phyloP scores from a whole-genome alignment of 1,140 invertebrate species.

The Listronotus bonariensis region DNA sequence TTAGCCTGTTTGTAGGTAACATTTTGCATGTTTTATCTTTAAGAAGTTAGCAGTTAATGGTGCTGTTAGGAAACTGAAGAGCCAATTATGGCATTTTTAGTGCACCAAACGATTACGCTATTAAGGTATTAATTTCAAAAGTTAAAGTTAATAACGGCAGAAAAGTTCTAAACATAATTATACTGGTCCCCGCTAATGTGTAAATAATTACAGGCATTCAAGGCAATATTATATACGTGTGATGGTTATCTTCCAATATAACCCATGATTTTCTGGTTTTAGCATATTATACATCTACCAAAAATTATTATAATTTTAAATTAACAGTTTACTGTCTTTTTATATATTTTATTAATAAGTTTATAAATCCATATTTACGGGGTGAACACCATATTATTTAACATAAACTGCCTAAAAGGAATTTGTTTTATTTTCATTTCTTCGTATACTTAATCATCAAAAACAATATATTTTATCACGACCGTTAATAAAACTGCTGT shows the following conservation, averaged over 20 bases:
- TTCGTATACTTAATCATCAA: too few species aligned
- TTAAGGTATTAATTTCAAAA: constrained; percentile 36
- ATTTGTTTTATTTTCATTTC: too few species aligned
- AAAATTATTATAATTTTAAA: constrained; percentile 36
- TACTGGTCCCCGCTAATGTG: constrained; percentile 29
- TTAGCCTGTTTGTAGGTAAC: constrained; percentile 28
- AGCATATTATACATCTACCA: constrained; percentile 23
- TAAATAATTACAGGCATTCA: constrained; percentile 30
- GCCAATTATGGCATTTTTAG: constrained; percentile 35
- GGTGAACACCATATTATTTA: too few species aligned
- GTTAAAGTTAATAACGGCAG: constrained; percentile 27
- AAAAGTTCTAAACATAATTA: constrained; percentile 34
- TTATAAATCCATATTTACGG: too few species aligned
- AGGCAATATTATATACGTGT: constrained; percentile 32
- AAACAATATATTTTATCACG: too few species aligned
- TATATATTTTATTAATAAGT: not conserved
- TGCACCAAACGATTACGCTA: constrained; percentile 32
- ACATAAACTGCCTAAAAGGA: too few species aligned
- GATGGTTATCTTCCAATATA: constrained; percentile 26
- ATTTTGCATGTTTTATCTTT: constrained; percentile 32
- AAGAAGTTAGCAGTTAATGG: constrained; percentile 30
- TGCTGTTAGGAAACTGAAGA: constrained; percentile 33
- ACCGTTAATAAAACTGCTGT: too few species aligned
- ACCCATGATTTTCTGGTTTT: constrained; percentile 25
- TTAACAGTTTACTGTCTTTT: constrained; percentile 16